Evolutionary conservation across 2,113 vertebrate genomes (phyloP).

Genomic region (Theristicus caerulescens): DNA sequence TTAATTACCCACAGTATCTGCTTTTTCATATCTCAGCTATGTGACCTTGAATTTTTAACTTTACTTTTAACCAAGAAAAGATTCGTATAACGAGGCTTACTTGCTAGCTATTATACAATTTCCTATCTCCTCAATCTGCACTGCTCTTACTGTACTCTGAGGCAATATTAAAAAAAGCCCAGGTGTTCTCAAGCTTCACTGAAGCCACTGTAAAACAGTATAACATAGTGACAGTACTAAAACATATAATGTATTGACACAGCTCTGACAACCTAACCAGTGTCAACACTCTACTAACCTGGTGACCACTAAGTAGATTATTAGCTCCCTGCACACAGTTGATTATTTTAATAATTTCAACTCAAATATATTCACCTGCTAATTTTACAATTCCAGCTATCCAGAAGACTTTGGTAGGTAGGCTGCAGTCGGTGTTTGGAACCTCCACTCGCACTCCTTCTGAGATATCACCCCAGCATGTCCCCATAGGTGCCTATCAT

Average conservation of each 20-base stretch:
- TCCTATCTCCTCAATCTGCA: neutral
- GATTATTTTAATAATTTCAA: neutral
- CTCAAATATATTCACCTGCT: slow-evolving; percentile 79
- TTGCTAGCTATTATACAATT: neutral
- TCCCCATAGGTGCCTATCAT: slow-evolving; percentile 90
- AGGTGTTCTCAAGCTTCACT: neutral
- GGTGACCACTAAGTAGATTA: neutral
- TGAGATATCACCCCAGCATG: slow-evolving; percentile 89
- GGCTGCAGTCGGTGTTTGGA: slow-evolving; percentile 89
- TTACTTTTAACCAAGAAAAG: neutral
- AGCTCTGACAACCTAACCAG: neutral
- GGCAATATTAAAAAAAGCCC: neutral
- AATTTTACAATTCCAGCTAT: slow-evolving; percentile 94
- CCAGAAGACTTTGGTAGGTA: slow-evolving; percentile 95
- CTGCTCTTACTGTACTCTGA: neutral
- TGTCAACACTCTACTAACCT: neutral
- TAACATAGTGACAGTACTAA: neutral
- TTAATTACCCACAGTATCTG: neutral
- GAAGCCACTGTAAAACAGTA: neutral
- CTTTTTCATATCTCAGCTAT: neutral
- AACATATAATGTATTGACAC: neutral
- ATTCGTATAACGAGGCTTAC: accelerated
- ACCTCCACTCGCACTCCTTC: slow-evolving; percentile 93
- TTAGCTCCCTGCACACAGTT: neutral
- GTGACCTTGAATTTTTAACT: neutral